phyloP scores from a whole-genome alignment of 2,797 vertebrate species.

The Serranus cabrilla region DNA sequence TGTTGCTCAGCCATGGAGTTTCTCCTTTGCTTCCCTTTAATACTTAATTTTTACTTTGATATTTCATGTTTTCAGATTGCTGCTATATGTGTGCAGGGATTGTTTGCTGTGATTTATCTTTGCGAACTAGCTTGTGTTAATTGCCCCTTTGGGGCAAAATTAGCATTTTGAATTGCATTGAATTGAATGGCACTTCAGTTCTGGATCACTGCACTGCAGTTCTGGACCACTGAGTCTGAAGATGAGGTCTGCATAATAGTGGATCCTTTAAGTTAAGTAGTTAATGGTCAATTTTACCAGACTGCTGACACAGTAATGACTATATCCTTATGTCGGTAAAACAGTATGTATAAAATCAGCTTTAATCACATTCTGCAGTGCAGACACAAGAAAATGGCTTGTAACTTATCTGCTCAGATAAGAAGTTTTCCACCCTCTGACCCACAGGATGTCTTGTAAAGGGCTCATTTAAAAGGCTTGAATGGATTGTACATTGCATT shows the following conservation, averaged over 20 bases:
- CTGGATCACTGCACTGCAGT: not conserved
- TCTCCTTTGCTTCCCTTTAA: not conserved
- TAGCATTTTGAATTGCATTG: not conserved
- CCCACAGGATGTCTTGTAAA: conserved; percentile 1
- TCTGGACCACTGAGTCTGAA: not conserved
- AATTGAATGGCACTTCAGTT: not conserved
- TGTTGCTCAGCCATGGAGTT: not conserved
- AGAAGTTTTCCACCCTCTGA: not conserved
- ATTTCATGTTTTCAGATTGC: not conserved
- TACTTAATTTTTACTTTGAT: not conserved
- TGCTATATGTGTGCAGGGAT: not conserved
- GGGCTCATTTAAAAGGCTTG: not conserved
- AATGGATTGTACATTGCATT: not conserved
- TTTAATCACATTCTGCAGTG: not conserved
- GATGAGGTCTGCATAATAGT: not conserved
- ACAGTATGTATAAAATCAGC: not conserved
- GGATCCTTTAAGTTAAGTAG: not conserved
- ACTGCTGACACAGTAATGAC: not conserved
- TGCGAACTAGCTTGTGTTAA: not conserved
- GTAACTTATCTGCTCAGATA: conserved; percentile 15
- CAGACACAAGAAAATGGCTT: not conserved
- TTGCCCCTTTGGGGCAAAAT: not conserved
- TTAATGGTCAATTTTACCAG: not conserved
- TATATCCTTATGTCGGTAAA: not conserved
- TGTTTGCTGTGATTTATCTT: not conserved